Percentiles rank a stretch among this genome's conserved stretches.
Conservation (phyloP, 2,797 vertebrate genomes). For the Antennarius maculatus region DNA sequence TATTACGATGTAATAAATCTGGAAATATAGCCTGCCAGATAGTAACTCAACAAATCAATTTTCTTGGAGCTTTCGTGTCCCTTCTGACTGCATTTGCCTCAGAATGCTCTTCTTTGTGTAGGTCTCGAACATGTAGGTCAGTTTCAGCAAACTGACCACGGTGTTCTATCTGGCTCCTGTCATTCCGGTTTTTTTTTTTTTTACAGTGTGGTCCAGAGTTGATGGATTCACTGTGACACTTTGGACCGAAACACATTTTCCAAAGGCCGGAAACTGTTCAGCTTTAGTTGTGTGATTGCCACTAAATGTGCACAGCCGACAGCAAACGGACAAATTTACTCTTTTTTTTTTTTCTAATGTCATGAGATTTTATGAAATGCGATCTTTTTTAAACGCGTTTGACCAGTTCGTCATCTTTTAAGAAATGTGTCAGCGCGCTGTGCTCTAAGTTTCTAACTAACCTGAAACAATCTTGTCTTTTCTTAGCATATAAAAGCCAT, state of each 20-base stretch:
- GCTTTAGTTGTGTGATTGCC: slow-evolving; percentile 33
- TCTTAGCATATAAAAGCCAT: neutral
- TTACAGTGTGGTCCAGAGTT: slow-evolving; percentile 39
- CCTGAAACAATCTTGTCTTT: neutral
- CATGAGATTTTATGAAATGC: neutral
- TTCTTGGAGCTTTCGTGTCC: neutral
- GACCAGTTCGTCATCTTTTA: neutral
- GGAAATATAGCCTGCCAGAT: neutral
- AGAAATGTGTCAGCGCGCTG: neutral
- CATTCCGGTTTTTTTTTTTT: slow-evolving; percentile 34
- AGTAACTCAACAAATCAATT: no score
- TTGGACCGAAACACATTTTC: slow-evolving; percentile 55
- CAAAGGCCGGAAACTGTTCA: slow-evolving; percentile 36
- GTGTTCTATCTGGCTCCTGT: slow-evolving; percentile 37
- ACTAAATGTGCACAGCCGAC: slow-evolving; percentile 29
- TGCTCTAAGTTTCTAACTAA: neutral
- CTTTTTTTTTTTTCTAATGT: neutral
- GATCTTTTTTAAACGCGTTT: neutral
- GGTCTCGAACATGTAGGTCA: slow-evolving; percentile 50
- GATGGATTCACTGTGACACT: slow-evolving; percentile 64
- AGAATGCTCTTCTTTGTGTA: slow-evolving; percentile 7
- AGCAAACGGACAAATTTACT: slow-evolving; percentile 19
- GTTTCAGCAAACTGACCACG: slow-evolving; percentile 42
- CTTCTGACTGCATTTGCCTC: neutral
- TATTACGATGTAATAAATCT: neutral